Evolutionary conservation across 2,888 invertebrate genomes (phyloP), one percentile per base, ranked within the genome.

Genomic region (Lepidochitona cinerea): DNA sequence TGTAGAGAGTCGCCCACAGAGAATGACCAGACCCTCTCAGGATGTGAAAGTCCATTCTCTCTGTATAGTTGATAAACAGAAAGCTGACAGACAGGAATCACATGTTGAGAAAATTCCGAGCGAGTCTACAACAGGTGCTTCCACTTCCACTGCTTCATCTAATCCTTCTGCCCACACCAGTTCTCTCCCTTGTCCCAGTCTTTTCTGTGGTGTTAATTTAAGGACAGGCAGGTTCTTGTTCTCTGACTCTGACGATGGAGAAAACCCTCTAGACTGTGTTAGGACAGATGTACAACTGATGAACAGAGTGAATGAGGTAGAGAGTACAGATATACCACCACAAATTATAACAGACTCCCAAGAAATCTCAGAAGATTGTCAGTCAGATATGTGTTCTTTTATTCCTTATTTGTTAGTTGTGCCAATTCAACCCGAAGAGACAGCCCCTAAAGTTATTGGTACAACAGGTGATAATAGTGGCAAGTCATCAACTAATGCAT

Each of bases 251-350:
- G 76, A 81, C 72, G 77, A 76, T 33, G 64, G 76, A 41, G 72
- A 73, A 54, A 66, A 67, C 26, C 71, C 70, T 33, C 59, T 52
- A 32, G 68, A 73, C 37, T 66, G 64, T 14, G 78, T 81, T 53
- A 82, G 83, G 71, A 80, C 83, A 59, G 86, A 88, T 72, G 94
- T 95, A 9, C 94, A 95, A 82, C 94, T 94, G 18, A 94, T 95
- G 93, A 95, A 96, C 88, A 94, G 94, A 87, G 94, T 95, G 74
- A 95, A 95, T 86, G 93, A 94, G 89, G 94, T 94, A 0, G 93
- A 93, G 75, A 93, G 92, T 84, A 83, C 86, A 33, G 88, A 88
- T 52, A 87, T 89, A 74, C 83, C 86, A 26, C 87, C 92, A 72
- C 92, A 92, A 80, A 92, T 92, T 78, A 92, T 92, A 90, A 92